Evolutionary conservation across 2,113 vertebrate species (phyloP), one percentile per base, ranked within the genome.

Genomic region (Gallinago undulata): DNA sequence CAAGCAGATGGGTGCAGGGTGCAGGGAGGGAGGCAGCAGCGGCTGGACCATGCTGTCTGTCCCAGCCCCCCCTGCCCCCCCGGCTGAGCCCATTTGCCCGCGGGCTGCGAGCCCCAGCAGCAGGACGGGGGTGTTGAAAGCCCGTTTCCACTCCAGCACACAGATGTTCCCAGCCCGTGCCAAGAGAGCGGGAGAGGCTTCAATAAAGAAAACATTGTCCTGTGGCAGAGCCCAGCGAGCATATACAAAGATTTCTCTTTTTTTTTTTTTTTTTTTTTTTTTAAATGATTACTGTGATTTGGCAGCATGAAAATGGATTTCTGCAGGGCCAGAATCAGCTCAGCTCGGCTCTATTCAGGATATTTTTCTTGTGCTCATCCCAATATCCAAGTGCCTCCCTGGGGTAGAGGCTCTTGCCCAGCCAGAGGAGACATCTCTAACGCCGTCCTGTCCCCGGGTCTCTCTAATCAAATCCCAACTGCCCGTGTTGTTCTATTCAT

Each of bases 191-290:
- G 57, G 90, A 94, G 73, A 92, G 56, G 80, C 87, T 97, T 56
- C 55, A 30, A 78, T 25, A 95, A 70, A 94, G 87, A 59, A 88
- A 89, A 63, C 91, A 89, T 45, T 78, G 87, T 95, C 89, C 87
- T 64, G 0, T 24, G 64, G 80, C 76, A 81, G 60, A 93, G 66
- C 28, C 2, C 83, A 41, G 79, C 0, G 0, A 84, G 76, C 59
- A 9, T 7, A 41, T 11, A 63, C 5, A 8, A 59, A 74, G 47
- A 57, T 28, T 74, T 39, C 6, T 47, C 23, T 7, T 64, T 45
- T 31, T 53, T 63, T 51, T 55, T n/a, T 63, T 6, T 50, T 50
- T 50, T 50, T 28, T 63, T 45, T 35, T 50, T 70, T 64, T 59
- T 6, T 62, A 24, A 9, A 47, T 89, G 43, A 37, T 62, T 53